phyloP scores from a whole-genome alignment of 2,888 invertebrate genomes.

The Rhingia campestris region DNA sequence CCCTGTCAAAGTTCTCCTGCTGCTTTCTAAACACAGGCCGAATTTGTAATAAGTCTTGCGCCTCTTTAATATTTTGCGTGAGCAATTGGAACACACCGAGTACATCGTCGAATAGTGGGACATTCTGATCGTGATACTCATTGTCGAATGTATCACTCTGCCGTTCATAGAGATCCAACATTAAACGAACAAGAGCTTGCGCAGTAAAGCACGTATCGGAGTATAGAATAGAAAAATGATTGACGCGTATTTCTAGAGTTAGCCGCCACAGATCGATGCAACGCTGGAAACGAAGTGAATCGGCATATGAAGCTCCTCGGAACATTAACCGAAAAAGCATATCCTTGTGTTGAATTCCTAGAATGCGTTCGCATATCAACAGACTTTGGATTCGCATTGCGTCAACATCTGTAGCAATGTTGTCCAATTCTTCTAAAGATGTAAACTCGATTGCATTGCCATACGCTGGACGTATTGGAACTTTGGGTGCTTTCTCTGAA shows the following conservation, averaged over 20 bases:
- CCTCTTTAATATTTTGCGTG: constrained; percentile 86
- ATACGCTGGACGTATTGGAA: constrained; percentile 86
- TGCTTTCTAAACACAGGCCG: constrained; percentile 90
- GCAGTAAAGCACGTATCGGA: constrained; percentile 93
- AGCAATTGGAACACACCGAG: constrained; percentile 88
- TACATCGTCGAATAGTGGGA: constrained; percentile 88
- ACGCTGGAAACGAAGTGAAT: constrained; percentile 89
- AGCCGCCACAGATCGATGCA: constrained; percentile 95
- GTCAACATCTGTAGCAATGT: constrained; percentile 91
- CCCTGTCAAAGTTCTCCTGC: constrained; percentile 91
- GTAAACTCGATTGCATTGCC: constrained; percentile 89
- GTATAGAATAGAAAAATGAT: constrained; percentile 89
- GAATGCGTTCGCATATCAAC: constrained; percentile 92
- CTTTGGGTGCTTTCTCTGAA: constrained; percentile 84
- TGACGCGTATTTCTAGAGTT: constrained; percentile 90
- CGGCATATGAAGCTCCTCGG: constrained; percentile 89
- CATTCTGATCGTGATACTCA: constrained; percentile 83
- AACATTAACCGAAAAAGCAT: constrained; percentile 91
- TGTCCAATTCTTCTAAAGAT: constrained; percentile 88
- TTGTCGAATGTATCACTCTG: constrained; percentile 83
- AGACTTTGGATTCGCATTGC: constrained; percentile 93
- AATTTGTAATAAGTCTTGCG: constrained; percentile 83
- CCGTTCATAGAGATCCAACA: constrained; percentile 88
- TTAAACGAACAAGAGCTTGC: constrained; percentile 92
- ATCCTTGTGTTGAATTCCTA: constrained; percentile 93